These are phyloP conservation scores for Carollia perspicillata DNA, from an alignment of 2,113 vertebrate genomes.

Conservation along the genomic window DNA sequence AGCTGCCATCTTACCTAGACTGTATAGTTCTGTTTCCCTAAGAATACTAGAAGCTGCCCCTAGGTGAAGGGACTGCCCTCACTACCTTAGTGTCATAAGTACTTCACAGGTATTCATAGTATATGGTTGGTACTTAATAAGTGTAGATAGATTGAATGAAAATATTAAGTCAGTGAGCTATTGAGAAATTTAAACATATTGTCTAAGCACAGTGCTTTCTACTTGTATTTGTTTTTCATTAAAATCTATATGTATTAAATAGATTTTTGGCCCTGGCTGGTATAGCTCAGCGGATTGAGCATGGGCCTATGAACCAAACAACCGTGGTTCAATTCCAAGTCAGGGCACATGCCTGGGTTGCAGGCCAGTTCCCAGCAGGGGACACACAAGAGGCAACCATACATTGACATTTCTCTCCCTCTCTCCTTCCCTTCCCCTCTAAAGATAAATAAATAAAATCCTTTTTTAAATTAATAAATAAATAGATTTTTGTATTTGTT, in stretches of 20 bases:
- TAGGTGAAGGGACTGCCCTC: neutral
- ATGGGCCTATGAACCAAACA: too few species aligned
- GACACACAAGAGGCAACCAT: too few species aligned
- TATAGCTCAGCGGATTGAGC: too few species aligned
- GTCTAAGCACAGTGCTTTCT: neutral
- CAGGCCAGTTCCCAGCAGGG: too few species aligned
- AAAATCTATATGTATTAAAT: neutral
- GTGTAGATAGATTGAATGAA: neutral
- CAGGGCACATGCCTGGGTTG: too few species aligned
- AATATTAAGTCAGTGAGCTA: neutral
- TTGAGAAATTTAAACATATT: neutral
- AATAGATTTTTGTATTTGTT: neutral
- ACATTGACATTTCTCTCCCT: too few species aligned
- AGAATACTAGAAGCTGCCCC: neutral
- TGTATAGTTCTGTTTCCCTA: neutral
- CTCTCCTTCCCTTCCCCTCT: too few species aligned
- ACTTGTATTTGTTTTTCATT: constrained; percentile 1
- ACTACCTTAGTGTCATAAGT: neutral
- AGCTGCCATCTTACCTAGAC: neutral
- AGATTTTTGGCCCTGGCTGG: too few species aligned
- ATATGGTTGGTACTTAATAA: neutral
- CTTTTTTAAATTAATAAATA: too few species aligned
- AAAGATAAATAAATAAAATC: too few species aligned
- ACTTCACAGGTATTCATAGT: neutral
- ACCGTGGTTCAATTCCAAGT: too few species aligned